phyloP scores from a whole-genome alignment of 2,888 invertebrate genomes.

The Ligdia adustata region DNA sequence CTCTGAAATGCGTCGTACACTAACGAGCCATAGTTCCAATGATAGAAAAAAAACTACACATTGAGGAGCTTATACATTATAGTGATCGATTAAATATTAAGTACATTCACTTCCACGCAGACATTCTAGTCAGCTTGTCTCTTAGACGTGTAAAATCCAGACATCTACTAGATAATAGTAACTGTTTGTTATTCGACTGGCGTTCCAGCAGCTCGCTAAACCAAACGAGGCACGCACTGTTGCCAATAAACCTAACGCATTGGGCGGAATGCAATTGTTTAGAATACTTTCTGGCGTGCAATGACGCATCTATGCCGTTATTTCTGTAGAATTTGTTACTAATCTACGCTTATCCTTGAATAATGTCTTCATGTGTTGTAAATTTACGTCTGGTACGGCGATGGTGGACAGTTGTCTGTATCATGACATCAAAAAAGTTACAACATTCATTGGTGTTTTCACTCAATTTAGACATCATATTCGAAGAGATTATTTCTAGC shows the following conservation, averaged over 20 bases:
- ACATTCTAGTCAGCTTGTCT: constrained; percentile 6
- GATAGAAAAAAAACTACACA: no score
- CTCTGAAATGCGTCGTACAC: no score
- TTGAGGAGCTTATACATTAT: no score
- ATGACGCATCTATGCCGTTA: constrained; percentile 1
- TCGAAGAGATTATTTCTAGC: no score
- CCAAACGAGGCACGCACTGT: constrained; percentile 22
- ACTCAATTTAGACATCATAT: no score
- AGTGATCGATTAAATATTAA: no score
- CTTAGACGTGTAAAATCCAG: constrained; percentile 14
- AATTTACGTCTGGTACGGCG: no score
- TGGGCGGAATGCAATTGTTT: constrained; percentile 22
- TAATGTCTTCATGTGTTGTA: no score
- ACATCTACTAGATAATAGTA: constrained; percentile 13
- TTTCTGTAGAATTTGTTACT: constrained; percentile 1
- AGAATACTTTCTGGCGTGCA: constrained; percentile 4
- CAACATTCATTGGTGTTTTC: no score
- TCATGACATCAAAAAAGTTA: no score
- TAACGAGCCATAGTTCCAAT: no score
- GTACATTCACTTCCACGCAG: neutral
- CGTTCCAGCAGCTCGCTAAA: constrained; percentile 26
- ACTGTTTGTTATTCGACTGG: constrained; percentile 13
- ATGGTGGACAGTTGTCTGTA: no score
- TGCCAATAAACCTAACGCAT: constrained; percentile 18
- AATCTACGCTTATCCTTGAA: neutral